These are phyloP conservation scores for Corythaeola cristata DNA, from an alignment of 2,113 vertebrate species.

Conservation along the genomic window DNA sequence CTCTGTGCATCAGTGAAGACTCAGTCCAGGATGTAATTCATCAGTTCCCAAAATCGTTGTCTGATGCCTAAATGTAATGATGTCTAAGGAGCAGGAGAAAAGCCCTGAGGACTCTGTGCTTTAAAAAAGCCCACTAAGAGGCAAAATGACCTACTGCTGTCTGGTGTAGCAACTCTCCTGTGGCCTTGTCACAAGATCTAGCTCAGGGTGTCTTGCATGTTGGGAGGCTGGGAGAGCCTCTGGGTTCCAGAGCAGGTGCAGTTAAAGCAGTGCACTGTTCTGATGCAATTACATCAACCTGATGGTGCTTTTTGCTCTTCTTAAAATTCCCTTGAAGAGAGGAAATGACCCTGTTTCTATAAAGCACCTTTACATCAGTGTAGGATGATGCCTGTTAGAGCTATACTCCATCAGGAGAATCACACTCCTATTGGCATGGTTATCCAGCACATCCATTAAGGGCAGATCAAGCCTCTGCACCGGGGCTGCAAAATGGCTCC, in stretches of 20 bases:
- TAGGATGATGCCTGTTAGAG: neutral
- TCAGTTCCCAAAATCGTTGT: neutral
- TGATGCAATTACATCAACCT: neutral
- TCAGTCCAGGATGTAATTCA: neutral
- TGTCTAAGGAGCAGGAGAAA: neutral
- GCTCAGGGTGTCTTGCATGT: neutral
- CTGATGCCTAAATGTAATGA: neutral
- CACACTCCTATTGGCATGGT: neutral
- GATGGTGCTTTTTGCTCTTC: neutral
- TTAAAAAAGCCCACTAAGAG: neutral
- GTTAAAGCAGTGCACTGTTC: neutral
- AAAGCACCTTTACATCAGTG: neutral
- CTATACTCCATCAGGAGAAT: neutral
- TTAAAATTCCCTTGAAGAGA: neutral
- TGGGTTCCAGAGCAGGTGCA: neutral
- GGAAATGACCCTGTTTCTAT: neutral
- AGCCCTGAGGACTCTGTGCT: neutral
- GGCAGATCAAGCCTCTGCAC: neutral
- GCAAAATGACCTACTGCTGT: neutral
- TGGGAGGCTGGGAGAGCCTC: neutral
- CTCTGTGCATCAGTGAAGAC: neutral
- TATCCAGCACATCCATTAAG: neutral
- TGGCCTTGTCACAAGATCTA: neutral
- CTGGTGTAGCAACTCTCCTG: neutral
- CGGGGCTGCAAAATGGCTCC: constrained; percentile 14